Percentiles rank a stretch among this genome's conserved stretches.
Evolutionary conservation across 2,113 vertebrate genomes (phyloP).

Genomic region (Canis aureus): DNA sequence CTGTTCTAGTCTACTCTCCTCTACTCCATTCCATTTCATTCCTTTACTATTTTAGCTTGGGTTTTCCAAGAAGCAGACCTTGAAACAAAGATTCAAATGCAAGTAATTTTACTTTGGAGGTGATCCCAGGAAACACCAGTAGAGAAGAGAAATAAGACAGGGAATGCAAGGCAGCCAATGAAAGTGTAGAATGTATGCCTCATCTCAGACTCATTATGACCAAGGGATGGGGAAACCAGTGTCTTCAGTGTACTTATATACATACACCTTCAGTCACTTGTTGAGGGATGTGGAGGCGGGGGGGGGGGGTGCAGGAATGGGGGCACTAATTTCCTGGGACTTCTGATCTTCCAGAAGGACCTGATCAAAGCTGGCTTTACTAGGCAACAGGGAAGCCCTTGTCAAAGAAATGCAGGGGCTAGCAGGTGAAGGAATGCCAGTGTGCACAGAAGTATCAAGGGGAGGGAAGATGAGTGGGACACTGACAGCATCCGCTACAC

Average conservation of each 20-base stretch:
- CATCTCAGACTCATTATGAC: background rate
- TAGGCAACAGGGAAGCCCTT: background rate
- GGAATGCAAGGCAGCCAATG: background rate
- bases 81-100: slow-evolving; percentile 34
- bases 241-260: background rate
- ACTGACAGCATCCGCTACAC: background rate
- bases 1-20: background rate
- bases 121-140: slow-evolving; percentile 21
- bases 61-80: slow-evolving; percentile 30
- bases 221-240: background rate
- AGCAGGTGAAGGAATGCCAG: background rate
- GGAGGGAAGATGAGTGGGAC: background rate
- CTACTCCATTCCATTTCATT: background rate
- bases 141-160: background rate
- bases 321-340: background rate
- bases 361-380: background rate
- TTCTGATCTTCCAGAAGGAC: background rate
- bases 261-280: background rate
- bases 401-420: background rate
- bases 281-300: background rate
- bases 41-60: background rate
- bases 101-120: slow-evolving; percentile 26
- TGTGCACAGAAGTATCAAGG: background rate
- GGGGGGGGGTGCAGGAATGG: background rate
- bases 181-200: background rate